Percentiles rank a stretch among this genome's conserved stretches.
These are phyloP conservation scores for Poecile atricapillus DNA, from an alignment of 2,113 vertebrate genomes.

Conservation along the genomic window DNA sequence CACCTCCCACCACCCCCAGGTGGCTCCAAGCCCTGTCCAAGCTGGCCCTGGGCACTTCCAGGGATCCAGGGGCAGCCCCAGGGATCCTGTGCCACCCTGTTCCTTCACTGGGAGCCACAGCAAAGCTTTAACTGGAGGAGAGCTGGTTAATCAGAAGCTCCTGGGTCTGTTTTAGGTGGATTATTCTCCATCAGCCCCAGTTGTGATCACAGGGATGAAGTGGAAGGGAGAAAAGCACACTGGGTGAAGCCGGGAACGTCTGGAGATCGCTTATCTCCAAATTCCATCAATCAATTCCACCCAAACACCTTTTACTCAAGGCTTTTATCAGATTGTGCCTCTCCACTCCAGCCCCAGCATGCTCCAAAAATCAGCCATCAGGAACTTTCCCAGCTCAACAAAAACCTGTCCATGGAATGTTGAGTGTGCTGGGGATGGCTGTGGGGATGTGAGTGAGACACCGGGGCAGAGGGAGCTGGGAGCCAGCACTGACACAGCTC, in stretches of 20 bases:
- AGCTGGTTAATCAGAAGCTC: neutral
- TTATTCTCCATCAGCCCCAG: neutral
- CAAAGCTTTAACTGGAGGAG: neutral
- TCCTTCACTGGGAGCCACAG: neutral
- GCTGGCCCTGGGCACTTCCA: neutral
- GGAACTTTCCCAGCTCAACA: neutral
- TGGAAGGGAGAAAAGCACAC: neutral
- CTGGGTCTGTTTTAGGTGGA: neutral
- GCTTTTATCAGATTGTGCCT: constrained; percentile 34
- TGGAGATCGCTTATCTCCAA: neutral
- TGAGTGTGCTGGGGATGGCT: neutral
- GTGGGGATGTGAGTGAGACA: neutral
- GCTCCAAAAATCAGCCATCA: neutral
- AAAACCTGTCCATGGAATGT: neutral
- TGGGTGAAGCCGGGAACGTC: neutral
- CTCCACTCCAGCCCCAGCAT: neutral
- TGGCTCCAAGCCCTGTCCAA: rapidly evolving
- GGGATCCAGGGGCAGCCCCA: neutral
- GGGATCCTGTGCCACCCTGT: neutral
- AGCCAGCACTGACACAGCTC: rapidly evolving
- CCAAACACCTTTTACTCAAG: neutral
- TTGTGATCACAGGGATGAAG: neutral
- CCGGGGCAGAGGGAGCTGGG: neutral
- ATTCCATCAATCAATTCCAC: neutral
- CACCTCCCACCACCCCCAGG: neutral